Conservation (phyloP, 2,888 invertebrate genomes). For the Boloria selene region DNA sequence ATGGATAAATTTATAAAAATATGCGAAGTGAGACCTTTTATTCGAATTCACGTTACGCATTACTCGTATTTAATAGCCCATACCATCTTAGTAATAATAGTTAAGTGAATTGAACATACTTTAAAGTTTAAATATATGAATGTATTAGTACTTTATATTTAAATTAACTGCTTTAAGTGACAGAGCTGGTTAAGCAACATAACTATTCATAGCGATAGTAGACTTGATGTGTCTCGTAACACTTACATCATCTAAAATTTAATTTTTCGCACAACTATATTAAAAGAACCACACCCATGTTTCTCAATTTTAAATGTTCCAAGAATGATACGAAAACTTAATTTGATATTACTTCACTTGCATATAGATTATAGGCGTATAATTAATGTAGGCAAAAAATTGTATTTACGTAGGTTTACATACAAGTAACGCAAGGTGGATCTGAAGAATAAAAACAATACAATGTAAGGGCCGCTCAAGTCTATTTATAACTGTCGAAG, state of each 20-base stretch:
- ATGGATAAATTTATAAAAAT: too few relatives aligned
- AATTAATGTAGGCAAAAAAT: too few relatives aligned
- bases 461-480: conserved; percentile 56
- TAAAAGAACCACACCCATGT: conserved; percentile 16
- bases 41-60: too few relatives aligned
- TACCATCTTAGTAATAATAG: background rate
- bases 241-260: conserved; percentile 37
- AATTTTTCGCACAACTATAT: conserved; percentile 36
- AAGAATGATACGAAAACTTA: background rate
- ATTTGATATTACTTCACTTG: background rate
- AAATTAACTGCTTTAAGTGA: conserved; percentile 1
- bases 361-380: background rate
- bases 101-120: conserved; percentile 1
- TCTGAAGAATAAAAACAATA: conserved; percentile 57
- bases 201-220: conserved; percentile 17
- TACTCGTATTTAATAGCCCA: too few relatives aligned
- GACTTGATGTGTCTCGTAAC: conserved; percentile 22
- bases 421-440: conserved; percentile 46
- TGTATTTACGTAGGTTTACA: conserved; percentile 31
- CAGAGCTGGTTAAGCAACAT: conserved; percentile 10
- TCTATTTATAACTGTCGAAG: conserved; percentile 71
- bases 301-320: conserved; percentile 4
- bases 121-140: conserved; percentile 4
- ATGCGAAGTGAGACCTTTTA: too few relatives aligned
- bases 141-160: conserved; percentile 7